phyloP scores from a whole-genome alignment of 1,140 invertebrate species.

The Drosophila lacertosa region DNA sequence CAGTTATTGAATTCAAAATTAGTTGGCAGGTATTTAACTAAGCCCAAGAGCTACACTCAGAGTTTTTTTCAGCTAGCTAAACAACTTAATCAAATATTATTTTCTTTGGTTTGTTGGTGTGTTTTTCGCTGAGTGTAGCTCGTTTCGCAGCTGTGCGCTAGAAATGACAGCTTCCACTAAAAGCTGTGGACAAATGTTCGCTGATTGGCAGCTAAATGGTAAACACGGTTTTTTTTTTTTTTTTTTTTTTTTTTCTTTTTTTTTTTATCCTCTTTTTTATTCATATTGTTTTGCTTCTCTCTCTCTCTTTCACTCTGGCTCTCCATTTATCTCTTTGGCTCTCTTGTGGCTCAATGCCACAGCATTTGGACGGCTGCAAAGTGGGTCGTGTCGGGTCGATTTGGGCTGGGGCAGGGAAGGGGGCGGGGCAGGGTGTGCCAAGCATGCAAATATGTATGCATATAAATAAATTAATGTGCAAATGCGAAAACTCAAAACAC shows the following conservation, averaged over 20 bases:
- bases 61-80: no score
- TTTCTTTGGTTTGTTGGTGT: no score
- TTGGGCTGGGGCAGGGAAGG: neutral
- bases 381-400: constrained; percentile 64
- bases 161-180: constrained; percentile 39
- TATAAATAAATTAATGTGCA: constrained; percentile 81
- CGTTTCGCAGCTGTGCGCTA: constrained; percentile 45
- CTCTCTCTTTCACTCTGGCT: constrained; percentile 23
- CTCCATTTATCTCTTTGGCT: constrained; percentile 11
- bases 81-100: no score
- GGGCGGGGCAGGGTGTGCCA: constrained; percentile 53
- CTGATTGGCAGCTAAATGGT: constrained; percentile 47
- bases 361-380: constrained; percentile 50
- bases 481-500: constrained; percentile 65
- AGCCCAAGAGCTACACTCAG: neutral
- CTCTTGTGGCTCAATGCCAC: constrained; percentile 74
- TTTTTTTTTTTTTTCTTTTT: no score
- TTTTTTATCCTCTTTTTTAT: no score
- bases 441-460: constrained; percentile 79
- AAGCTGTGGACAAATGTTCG: constrained; percentile 37
- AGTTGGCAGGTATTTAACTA: neutral
- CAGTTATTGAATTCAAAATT: constrained; percentile 21
- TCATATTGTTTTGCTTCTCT: no score
- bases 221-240: constrained; percentile 41
- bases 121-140: neutral